Evolutionary conservation across 2,888 invertebrate species (phyloP).

Genomic region (Ctena decussata): DNA sequence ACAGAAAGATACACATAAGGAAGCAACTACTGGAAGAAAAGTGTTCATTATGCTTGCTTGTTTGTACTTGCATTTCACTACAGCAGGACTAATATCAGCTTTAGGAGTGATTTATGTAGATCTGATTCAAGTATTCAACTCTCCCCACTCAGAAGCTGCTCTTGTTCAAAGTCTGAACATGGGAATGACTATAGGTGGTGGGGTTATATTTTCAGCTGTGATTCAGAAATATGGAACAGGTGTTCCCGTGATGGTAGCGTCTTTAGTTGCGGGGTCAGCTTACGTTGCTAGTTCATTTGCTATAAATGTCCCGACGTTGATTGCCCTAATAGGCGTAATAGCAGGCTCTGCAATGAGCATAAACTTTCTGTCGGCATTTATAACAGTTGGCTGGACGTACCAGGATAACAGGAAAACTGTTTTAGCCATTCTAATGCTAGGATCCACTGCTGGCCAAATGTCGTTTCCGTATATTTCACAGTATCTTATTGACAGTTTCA

Average conservation of each 20-base stretch:
- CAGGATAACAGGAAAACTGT: slow-evolving; percentile 18
- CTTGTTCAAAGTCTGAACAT: slow-evolving; percentile 45
- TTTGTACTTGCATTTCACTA: slow-evolving; percentile 40
- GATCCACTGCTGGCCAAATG: slow-evolving; percentile 32
- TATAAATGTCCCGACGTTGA: slow-evolving; percentile 42
- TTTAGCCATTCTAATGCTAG: slow-evolving; percentile 32
- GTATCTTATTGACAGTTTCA: slow-evolving; percentile 9
- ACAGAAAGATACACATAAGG: background rate
- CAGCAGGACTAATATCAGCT: slow-evolving; percentile 20
- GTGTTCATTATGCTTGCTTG: slow-evolving; percentile 23
- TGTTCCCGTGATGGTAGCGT: slow-evolving; percentile 28
- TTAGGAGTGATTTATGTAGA: slow-evolving; percentile 50
- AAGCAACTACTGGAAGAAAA: background rate
- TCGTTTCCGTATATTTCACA: slow-evolving; percentile 29
- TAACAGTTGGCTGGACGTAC: slow-evolving; percentile 42
- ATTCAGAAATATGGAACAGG: slow-evolving; percentile 34
- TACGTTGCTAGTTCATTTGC: slow-evolving; percentile 29
- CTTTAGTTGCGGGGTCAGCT: slow-evolving; percentile 1
- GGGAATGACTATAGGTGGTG: slow-evolving; percentile 30
- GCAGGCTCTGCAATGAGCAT: slow-evolving; percentile 37
- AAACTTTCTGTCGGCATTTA: slow-evolving; percentile 32
- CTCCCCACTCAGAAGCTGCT: slow-evolving; percentile 26
- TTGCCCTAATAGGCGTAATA: slow-evolving; percentile 33
- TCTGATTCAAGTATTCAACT: slow-evolving; percentile 36
- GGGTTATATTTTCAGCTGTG: slow-evolving; percentile 30